Percentiles rank a stretch among this genome's conserved stretches.
phyloP scores from a whole-genome alignment of 1,140 invertebrate genomes.

The Euglossa dilemma region DNA sequence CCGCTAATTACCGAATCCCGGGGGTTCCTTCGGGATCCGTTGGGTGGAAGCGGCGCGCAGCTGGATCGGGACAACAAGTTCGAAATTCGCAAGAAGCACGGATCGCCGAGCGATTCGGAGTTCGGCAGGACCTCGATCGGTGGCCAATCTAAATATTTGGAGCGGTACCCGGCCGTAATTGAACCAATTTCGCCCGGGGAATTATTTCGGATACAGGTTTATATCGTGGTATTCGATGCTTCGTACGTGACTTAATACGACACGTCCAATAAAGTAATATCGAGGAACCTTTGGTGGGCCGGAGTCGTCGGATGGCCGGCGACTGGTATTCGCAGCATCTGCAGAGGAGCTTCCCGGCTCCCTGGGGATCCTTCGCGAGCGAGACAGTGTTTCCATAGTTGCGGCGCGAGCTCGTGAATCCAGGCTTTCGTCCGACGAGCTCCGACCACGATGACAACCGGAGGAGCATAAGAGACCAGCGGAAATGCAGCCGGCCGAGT shows the following conservation, averaged over 20 bases:
- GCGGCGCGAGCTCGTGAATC: conserved; percentile 47
- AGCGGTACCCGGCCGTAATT: conserved; percentile 21
- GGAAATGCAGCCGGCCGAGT: conserved; percentile 53
- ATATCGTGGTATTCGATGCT: conserved; percentile 4
- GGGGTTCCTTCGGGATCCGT: too few relatives aligned
- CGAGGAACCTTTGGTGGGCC: not conserved
- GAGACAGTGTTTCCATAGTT: conserved; percentile 59
- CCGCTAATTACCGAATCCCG: not conserved
- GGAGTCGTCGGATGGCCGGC: not conserved
- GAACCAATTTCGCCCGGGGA: conserved; percentile 24
- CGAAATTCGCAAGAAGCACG: conserved; percentile 31
- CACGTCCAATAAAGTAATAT: conserved; percentile 54
- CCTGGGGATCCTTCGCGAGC: conserved; percentile 43
- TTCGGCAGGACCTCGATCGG: not conserved
- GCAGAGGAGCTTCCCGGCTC: conserved; percentile 4
- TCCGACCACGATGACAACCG: conserved; percentile 55
- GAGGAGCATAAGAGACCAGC: conserved; percentile 43
- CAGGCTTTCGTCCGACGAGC: conserved; percentile 36
- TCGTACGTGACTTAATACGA: conserved; percentile 55
- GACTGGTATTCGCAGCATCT: conserved; percentile 40
- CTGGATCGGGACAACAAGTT: conserved; percentile 12
- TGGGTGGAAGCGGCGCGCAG: too few relatives aligned
- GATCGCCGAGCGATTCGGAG: conserved; percentile 7
- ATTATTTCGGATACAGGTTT: conserved; percentile 39
- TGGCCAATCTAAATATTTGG: conserved; percentile 36